Evolutionary conservation across 2,888 invertebrate genomes (phyloP).

Genomic region (Macropis europaea): DNA sequence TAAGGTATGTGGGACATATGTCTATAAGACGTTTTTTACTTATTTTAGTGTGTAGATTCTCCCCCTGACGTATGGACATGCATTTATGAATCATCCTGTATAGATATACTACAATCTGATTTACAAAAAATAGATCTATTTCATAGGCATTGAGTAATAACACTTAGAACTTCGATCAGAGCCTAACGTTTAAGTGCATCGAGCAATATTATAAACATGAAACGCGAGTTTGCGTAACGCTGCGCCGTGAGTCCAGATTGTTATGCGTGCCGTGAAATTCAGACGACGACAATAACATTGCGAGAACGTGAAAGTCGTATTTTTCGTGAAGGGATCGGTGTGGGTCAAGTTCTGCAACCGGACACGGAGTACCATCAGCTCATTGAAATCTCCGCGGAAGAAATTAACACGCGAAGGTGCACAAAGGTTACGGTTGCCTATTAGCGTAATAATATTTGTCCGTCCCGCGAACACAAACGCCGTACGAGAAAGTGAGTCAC

Average conservation of each 20-base stretch:
- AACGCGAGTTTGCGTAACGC: not conserved
- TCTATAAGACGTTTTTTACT: too few relatives aligned
- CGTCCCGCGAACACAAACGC: conserved; percentile 25
- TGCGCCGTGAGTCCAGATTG: not conserved
- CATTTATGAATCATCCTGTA: too few relatives aligned
- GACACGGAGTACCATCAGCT: not conserved
- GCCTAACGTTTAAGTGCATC: not conserved
- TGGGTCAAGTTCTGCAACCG: not conserved
- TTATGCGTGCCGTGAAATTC: not conserved
- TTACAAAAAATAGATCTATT: not conserved
- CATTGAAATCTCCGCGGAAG: conserved; percentile 24
- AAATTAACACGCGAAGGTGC: conserved; percentile 26
- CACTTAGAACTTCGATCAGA: not conserved
- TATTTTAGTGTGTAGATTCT: too few relatives aligned
- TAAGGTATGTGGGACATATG: too few relatives aligned
- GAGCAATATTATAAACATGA: not conserved
- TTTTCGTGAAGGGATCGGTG: not conserved
- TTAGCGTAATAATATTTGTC: conserved; percentile 48
- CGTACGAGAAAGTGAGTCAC: conserved; percentile 61
- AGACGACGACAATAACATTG: not conserved
- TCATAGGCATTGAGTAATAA: not conserved
- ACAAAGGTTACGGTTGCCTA: conserved; percentile 32
- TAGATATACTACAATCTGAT: not conserved
- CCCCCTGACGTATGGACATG: too few relatives aligned
- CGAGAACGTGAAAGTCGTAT: not conserved